These are phyloP conservation scores for Teleogryllus oceanicus DNA, from an alignment of 2,888 invertebrate genomes.

Conservation along the genomic window DNA sequence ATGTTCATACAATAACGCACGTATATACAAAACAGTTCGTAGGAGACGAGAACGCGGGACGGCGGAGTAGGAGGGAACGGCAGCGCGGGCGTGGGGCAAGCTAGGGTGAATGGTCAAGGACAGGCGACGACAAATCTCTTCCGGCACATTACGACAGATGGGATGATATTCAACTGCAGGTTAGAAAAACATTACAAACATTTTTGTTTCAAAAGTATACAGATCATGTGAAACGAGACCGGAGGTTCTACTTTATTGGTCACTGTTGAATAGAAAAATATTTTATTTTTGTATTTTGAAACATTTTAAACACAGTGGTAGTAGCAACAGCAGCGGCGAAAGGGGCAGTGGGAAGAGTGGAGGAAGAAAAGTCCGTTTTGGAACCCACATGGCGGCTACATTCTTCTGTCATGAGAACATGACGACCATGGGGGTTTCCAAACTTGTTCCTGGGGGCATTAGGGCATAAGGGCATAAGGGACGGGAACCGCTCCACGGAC, in stretches of 20 bases:
- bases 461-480: not conserved
- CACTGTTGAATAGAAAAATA: slow-evolving; percentile 7
- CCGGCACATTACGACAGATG: not conserved
- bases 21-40: not conserved
- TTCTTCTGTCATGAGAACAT: no score
- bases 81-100: no score
- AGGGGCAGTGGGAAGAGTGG: not conserved
- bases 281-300: slow-evolving; percentile 3
- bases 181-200: not conserved
- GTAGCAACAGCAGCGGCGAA: not conserved
- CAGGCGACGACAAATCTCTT: no score
- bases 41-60: not conserved
- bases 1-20: not conserved
- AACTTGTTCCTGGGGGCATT: not conserved
- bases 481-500: not conserved
- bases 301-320: slow-evolving; percentile 18
- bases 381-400: no score
- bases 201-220: not conserved
- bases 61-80: no score
- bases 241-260: not conserved
- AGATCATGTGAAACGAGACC: not conserved
- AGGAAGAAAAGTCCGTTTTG: no score
- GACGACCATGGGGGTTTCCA: no score
- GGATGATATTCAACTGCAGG: not conserved
- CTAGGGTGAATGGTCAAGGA: no score